Conservation (phyloP, 2,888 invertebrate species). For the Hartigia nigra region DNA sequence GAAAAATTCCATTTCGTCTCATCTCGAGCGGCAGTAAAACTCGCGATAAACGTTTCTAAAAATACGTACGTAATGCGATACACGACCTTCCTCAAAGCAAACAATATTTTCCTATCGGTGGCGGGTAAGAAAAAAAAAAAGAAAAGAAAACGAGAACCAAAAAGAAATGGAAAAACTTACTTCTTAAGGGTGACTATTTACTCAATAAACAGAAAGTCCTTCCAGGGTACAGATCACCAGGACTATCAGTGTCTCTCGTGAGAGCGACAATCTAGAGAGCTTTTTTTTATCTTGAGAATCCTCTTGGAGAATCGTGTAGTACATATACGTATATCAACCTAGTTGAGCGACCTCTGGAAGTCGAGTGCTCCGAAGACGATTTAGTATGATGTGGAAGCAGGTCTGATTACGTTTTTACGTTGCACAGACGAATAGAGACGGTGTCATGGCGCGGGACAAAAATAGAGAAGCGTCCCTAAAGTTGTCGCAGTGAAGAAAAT, state of each 20-base stretch:
- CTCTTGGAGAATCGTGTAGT: background rate
- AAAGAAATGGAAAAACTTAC: background rate
- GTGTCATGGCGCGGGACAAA: slow-evolving; percentile 20
- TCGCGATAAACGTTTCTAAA: background rate
- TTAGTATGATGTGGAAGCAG: background rate
- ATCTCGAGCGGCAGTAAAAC: background rate
- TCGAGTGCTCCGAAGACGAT: background rate
- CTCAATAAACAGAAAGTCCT: background rate
- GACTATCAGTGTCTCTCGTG: background rate
- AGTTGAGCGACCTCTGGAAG: background rate
- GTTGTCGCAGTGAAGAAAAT: slow-evolving; percentile 47
- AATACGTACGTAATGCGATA: background rate
- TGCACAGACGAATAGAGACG: background rate
- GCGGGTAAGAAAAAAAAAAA: background rate
- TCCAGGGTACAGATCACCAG: background rate
- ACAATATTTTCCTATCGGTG: background rate
- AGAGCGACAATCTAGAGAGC: background rate
- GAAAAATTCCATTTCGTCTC: background rate
- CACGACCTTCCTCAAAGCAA: background rate
- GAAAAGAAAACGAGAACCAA: background rate
- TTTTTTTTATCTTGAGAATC: background rate
- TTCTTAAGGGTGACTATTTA: slow-evolving; percentile 28
- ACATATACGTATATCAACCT: background rate
- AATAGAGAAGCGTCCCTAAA: slow-evolving; percentile 34
- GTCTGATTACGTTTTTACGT: background rate